Conservation (phyloP, 2,797 vertebrate species). For the Naso thynnoides region DNA sequence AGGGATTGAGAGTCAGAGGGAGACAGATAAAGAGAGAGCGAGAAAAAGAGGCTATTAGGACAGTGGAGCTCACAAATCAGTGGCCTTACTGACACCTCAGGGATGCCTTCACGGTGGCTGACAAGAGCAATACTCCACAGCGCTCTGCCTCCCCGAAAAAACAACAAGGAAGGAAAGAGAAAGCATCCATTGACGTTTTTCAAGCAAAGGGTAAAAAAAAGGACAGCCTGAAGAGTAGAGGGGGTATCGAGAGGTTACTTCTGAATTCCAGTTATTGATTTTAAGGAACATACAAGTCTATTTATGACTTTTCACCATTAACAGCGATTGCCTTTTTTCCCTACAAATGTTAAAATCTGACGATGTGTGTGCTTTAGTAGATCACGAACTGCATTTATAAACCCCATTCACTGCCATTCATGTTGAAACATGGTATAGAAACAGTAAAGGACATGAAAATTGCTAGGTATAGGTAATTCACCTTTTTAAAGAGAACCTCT, state of each 20-base stretch:
- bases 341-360: too few relatives aligned
- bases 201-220: conserved; percentile 36
- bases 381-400: too few relatives aligned
- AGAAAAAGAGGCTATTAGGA: conserved; percentile 84
- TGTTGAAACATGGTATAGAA: too few relatives aligned
- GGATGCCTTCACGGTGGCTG: conserved; percentile 91
- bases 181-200: conserved; percentile 64
- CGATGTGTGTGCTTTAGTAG: too few relatives aligned
- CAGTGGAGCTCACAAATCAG: conserved; percentile 91
- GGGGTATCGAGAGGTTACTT: conserved; percentile 4
- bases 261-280: conserved; percentile 22
- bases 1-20: conserved; percentile 80
- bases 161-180: conserved; percentile 71
- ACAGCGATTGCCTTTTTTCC: too few relatives aligned
- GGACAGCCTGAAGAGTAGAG: conserved; percentile 14
- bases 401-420: too few relatives aligned
- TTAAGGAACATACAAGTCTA: neutral
- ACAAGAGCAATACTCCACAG: conserved; percentile 86
- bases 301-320: too few relatives aligned
- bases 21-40: conserved; percentile 66
- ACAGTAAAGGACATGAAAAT: too few relatives aligned
- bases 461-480: too few relatives aligned
- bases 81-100: conserved; percentile 90
- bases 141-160: conserved; percentile 77
- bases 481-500: too few relatives aligned